Evolutionary conservation across 2,888 invertebrate genomes (phyloP).

Genomic region (Itoplectis maculator): DNA sequence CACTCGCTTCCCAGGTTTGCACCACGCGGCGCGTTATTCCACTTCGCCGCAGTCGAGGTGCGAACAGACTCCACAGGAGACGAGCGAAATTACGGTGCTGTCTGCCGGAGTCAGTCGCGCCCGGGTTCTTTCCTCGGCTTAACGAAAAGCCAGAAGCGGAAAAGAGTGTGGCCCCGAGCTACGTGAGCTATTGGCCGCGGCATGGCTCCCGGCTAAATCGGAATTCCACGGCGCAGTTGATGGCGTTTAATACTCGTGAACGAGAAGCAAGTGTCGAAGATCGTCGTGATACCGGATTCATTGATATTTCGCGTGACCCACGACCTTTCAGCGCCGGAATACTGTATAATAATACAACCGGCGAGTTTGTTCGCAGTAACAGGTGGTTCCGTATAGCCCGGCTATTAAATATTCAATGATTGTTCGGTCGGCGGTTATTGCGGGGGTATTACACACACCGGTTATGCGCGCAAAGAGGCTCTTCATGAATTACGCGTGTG

Average conservation of each 20-base stretch:
- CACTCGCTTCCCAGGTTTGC: constrained; percentile 8
- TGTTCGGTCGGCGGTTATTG: constrained; percentile 33
- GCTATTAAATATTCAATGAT: constrained; percentile 57
- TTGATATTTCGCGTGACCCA: constrained; percentile 43
- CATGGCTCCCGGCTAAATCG: neutral
- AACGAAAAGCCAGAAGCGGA: constrained; percentile 2
- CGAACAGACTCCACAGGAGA: constrained; percentile 37
- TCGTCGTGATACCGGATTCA: constrained; percentile 14
- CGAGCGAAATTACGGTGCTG: constrained; percentile 46
- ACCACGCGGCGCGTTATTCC: constrained; percentile 55
- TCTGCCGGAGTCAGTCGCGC: constrained; percentile 13
- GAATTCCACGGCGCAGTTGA: neutral
- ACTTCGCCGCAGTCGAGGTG: constrained; percentile 11
- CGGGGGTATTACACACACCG: constrained; percentile 9
- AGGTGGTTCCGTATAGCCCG: constrained; percentile 47
- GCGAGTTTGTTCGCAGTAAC: constrained; percentile 45
- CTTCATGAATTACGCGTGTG: constrained; percentile 24
- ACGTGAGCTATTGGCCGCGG: neutral
- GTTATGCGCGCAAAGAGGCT: constrained; percentile 1
- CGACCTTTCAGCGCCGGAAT: constrained; percentile 39
- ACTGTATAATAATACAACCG: constrained; percentile 2
- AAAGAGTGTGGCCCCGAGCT: neutral
- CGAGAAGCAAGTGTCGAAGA: constrained; percentile 24
- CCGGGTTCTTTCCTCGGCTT: constrained; percentile 11
- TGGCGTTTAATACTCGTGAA: neutral